phyloP scores from a whole-genome alignment of 2,888 invertebrate genomes.

The Bellardia pandia region DNA sequence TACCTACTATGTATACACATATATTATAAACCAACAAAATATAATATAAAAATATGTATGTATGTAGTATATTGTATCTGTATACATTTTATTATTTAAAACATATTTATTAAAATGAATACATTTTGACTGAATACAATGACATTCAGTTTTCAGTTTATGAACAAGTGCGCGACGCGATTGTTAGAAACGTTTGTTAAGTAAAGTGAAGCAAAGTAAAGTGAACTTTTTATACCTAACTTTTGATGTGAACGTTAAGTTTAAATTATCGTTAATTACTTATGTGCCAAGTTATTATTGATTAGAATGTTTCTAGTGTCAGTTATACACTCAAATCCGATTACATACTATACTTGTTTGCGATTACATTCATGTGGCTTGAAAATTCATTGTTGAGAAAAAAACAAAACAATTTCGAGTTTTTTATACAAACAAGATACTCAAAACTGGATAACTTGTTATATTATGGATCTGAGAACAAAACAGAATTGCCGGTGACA shows the following conservation, averaged over 20 bases:
- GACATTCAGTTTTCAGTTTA: slow-evolving; percentile 20
- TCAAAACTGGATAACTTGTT: slow-evolving; percentile 31
- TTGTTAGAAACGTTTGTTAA: not conserved
- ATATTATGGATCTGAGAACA: slow-evolving; percentile 18
- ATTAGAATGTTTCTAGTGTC: slow-evolving; percentile 11
- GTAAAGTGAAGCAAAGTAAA: too few species aligned
- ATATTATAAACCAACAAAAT: not conserved
- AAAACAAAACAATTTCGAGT: slow-evolving; percentile 5
- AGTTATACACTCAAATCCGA: slow-evolving; percentile 11
- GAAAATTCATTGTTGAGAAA: not conserved
- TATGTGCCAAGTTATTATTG: slow-evolving; percentile 5
- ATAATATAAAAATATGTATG: not conserved
- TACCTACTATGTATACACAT: not conserved
- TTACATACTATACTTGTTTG: not conserved
- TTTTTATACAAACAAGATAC: slow-evolving; percentile 4
- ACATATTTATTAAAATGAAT: slow-evolving; percentile 14
- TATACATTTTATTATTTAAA: slow-evolving; percentile 18
- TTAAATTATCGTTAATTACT: slow-evolving; percentile 7
- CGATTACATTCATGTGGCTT: slow-evolving; percentile 6
- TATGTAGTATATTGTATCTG: not conserved
- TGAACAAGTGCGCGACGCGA: slow-evolving; percentile 18
- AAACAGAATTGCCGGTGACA: slow-evolving; percentile 29
- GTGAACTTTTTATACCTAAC: not conserved
- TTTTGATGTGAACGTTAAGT: slow-evolving; percentile 3
- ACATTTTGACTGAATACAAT: slow-evolving; percentile 10